Base-by-base conservation (phyloP, 2,888 invertebrate species). In the Diarsia mendica region DNA sequence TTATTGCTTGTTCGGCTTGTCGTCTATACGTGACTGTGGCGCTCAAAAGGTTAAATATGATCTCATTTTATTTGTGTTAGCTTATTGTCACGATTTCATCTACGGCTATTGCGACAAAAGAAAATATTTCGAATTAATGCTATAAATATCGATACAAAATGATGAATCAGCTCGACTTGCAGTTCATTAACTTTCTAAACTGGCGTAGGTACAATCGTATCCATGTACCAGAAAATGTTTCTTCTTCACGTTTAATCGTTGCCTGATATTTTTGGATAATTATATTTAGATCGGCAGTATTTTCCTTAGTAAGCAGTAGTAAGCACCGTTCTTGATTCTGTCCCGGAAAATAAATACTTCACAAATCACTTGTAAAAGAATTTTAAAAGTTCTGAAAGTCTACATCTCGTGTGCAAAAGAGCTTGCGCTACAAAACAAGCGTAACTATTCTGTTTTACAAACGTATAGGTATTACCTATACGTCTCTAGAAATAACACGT, bases 401-500 rank as follows among this genome's bases (percentile, higher is more conserved):
- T 46, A n/a, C 28, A 23, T 44, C 46, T 67, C 55, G 28, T 67
- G 58, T 60, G 49, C 44, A 60, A 28, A 66, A 66, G 44, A 73
- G 28, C 48, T 64, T 48, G 15, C n/a, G 18, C 51, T 53, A 44
- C 39, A 39, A 61, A 11, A 65, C 13, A 48, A 66, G 23, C 44
- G 9, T 28, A 20, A 58, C 8, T 60, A 60, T 23, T 49, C 65
- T 51, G 44, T 61, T 68, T 23, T 33, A 51, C 33, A 74, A 63
- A 60, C 46, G 20, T 61, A 68, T 58, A 28, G 28, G 28, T 28
- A 67, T 55, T 74, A 61, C 18, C 8, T 69, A 64, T 73, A 67
- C 44, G 18, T 66, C 44, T 72, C 76, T 79, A 61, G 67, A 81
- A 85, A 81, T 77, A 80, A 75, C 65, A 80, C 72, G 64, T 77